Percentiles rank a stretch among this genome's conserved stretches.
phyloP scores from a whole-genome alignment of 2,113 vertebrate species.

The Craseonycteris thonglongyai region DNA sequence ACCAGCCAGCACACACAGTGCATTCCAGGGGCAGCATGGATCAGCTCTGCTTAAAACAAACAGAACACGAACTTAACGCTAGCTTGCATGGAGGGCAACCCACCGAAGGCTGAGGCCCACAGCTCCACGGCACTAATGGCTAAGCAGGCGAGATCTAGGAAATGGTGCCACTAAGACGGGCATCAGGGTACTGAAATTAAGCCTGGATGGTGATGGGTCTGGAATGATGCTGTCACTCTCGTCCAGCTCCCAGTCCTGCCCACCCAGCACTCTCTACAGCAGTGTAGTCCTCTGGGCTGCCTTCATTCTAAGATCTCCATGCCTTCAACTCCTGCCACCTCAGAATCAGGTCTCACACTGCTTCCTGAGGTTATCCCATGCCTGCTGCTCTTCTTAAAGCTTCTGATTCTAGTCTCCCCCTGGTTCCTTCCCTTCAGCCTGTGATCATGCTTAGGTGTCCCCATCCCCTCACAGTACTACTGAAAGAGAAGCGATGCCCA shows the following conservation, averaged over 20 bases:
- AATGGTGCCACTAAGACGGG: neutral
- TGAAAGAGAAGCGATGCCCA: neutral
- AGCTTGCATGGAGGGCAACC: neutral
- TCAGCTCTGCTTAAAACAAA: neutral
- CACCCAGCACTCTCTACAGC: neutral
- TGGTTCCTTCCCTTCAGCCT: neutral
- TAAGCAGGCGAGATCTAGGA: neutral
- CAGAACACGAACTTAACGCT: neutral
- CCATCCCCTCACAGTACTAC: neutral
- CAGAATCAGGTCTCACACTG: neutral
- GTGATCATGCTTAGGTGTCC: neutral
- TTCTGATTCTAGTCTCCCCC: neutral
- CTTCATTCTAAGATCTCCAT: neutral
- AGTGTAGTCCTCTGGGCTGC: neutral
- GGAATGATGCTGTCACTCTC: neutral
- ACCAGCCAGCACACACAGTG: too few species aligned
- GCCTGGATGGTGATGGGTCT: neutral
- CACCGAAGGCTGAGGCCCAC: neutral
- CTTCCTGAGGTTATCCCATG: neutral
- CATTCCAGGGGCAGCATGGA: neutral
- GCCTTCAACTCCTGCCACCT: neutral
- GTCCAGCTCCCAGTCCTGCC: neutral
- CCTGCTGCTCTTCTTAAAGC: neutral
- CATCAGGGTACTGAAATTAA: neutral
- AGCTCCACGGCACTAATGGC: neutral